phyloP scores from a whole-genome alignment of 2,113 vertebrate genomes.

The Theropithecus gelada region DNA sequence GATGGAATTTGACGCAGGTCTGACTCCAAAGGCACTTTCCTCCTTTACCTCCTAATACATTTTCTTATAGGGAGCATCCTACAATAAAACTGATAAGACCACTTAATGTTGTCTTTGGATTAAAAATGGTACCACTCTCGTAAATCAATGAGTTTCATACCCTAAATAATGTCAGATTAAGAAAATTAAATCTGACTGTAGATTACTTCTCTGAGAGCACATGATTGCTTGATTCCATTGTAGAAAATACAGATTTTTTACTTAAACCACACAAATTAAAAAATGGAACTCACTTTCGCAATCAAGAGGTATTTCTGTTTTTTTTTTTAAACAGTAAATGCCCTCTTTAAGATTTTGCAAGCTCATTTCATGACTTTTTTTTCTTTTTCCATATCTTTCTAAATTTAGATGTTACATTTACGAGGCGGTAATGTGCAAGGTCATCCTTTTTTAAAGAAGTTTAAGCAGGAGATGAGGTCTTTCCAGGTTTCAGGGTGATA shows the following conservation, averaged over 20 bases:
- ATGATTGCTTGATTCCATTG: not conserved
- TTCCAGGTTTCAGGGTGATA: slow-evolving; percentile 4
- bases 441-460: slow-evolving; percentile 45
- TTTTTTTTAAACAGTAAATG: slow-evolving; percentile 40
- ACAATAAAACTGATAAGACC: not conserved
- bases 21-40: no score
- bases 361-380: slow-evolving; percentile 26
- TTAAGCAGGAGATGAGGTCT: slow-evolving; percentile 35
- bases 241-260: slow-evolving; percentile 4
- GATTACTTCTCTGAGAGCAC: not conserved
- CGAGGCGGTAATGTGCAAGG: slow-evolving; percentile 60
- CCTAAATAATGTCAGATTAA: not conserved
- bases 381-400: slow-evolving; percentile 43
- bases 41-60: not conserved
- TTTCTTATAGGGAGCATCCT: not conserved
- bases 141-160: not conserved
- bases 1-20: not conserved
- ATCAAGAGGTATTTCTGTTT: not conserved
- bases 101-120: slow-evolving; percentile 21
- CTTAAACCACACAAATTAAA: not conserved
- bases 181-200: slow-evolving; percentile 25
- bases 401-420: slow-evolving; percentile 70
- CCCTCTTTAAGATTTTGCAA: slow-evolving; percentile 60
- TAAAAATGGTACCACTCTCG: not conserved
- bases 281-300: slow-evolving; percentile 24